Percentiles rank a stretch among this genome's conserved stretches.
phyloP scores from a whole-genome alignment of 2,888 invertebrate species.

The Willowsia nigromaculata region DNA sequence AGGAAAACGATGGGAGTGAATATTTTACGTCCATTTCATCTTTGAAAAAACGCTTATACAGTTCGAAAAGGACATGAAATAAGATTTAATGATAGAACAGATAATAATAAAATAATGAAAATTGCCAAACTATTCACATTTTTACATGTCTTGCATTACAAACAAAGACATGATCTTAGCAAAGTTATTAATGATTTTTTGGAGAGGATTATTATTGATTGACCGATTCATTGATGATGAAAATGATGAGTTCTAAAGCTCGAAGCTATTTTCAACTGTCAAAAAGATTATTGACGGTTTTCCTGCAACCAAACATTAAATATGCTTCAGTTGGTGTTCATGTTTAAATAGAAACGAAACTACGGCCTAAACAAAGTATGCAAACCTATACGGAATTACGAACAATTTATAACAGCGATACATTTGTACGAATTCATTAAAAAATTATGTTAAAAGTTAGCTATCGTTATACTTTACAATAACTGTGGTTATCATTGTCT shows the following conservation, averaged over 20 bases:
- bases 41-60: conserved; percentile 40
- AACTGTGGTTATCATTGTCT: too few relatives aligned
- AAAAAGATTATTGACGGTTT: conserved; percentile 3
- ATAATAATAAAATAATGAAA: conserved; percentile 5
- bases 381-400: too few relatives aligned
- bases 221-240: conserved; percentile 52
- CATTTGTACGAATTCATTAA: too few relatives aligned
- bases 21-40: conserved; percentile 26
- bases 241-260: not conserved
- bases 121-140: conserved; percentile 19
- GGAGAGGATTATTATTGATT: conserved; percentile 52
- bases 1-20: not conserved
- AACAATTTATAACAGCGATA: too few relatives aligned
- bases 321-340: too few relatives aligned
- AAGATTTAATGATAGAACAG: conserved; percentile 32
- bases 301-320: too few relatives aligned
- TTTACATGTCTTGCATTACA: conserved; percentile 19
- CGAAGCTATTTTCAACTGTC: conserved; percentile 56
- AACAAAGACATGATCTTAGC: not conserved
- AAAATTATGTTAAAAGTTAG: too few relatives aligned
- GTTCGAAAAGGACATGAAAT: not conserved
- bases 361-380: too few relatives aligned
- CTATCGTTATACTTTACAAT: too few relatives aligned
- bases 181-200: conserved; percentile 61
- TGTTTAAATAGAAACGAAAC: too few relatives aligned